Percentiles rank a stretch among this genome's conserved stretches.
Conservation (phyloP, 1,140 invertebrate species). For the Trichonephila clavata region DNA sequence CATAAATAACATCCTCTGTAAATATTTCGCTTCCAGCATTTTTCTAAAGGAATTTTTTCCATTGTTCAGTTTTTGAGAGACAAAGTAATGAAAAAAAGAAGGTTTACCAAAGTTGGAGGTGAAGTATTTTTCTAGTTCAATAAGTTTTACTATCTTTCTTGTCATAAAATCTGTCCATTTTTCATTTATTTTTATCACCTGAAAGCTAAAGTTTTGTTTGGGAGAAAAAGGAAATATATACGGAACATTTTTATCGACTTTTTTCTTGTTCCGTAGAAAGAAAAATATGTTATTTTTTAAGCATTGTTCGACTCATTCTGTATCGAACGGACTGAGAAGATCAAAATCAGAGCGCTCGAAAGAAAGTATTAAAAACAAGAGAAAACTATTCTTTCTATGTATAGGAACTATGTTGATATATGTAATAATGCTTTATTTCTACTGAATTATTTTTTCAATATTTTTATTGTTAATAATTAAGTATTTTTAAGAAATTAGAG, state of each 20-base stretch:
- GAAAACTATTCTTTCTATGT: background rate
- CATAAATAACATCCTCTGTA: background rate
- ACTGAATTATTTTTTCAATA: no score
- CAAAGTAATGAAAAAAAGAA: background rate
- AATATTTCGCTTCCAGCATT: background rate
- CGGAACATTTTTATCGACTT: background rate
- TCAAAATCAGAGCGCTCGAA: background rate
- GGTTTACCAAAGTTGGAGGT: background rate
- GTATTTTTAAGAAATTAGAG: no score
- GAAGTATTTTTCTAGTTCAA: conserved; percentile 33
- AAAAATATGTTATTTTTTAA: background rate
- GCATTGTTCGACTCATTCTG: background rate
- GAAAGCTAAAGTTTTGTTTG: conserved; percentile 29
- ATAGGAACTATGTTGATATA: no score
- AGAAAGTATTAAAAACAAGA: background rate
- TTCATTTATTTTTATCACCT: conserved; percentile 56
- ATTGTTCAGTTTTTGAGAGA: background rate
- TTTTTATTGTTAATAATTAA: no score
- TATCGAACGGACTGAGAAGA: background rate
- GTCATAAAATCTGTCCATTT: conserved; percentile 48
- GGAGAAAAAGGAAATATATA: conserved; percentile 4
- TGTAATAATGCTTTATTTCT: no score
- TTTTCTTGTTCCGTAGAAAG: background rate
- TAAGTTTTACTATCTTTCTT: conserved; percentile 53
- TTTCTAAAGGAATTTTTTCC: background rate